Evolutionary conservation across 2,113 vertebrate genomes (phyloP), one percentile per base, ranked within the genome.

Genomic region (Zootoca vivipara): DNA sequence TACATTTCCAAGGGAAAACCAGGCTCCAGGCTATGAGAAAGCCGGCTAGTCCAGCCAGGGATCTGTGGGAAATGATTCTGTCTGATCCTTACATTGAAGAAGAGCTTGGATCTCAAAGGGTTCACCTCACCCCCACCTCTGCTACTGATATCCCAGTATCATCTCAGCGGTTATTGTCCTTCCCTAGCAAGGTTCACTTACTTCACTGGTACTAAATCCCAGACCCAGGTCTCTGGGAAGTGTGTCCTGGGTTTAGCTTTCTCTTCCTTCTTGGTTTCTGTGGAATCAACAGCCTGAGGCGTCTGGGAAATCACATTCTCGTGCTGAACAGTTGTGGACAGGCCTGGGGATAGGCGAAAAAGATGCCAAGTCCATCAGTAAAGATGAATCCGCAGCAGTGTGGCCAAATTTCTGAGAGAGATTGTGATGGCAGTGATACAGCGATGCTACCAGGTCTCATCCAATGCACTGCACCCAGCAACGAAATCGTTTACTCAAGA

Each of bases 141-240:
- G 62, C 30, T 35, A 80, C 9, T 65, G 52, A 42, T 26, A 81
- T 35, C 20, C 24, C 38, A 38, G 46, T 2, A 75, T 40, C 33
- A 85, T 15, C 35, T 69, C 65, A 69, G 1, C 26, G 3, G 4
- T 22, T 28, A 69, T 69, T 24, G 9, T 69, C 65, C 46, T 1
- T 78, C 42, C 70, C 26, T 85, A 72, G 13, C 7, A 28, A 72
- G 72, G 26, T 38, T 69, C 92, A 93, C 98, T 96, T 86, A 98
- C 98, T 97, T 95, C 0, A 98, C 52, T 16, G 97, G 93, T 64
- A 97, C 81, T 30, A 98, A 93, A 70, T 97, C 95, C 98, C 98
- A 99, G 85, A 98, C 96, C 98, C 98, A 98, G 0, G 97, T 98
- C 93, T 98, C 98, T 3, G 98, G 98, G 90, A 98, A 99, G 87